Base-by-base conservation (phyloP, 1,140 invertebrate species). In the Drosophila punjabiensis region DNA sequence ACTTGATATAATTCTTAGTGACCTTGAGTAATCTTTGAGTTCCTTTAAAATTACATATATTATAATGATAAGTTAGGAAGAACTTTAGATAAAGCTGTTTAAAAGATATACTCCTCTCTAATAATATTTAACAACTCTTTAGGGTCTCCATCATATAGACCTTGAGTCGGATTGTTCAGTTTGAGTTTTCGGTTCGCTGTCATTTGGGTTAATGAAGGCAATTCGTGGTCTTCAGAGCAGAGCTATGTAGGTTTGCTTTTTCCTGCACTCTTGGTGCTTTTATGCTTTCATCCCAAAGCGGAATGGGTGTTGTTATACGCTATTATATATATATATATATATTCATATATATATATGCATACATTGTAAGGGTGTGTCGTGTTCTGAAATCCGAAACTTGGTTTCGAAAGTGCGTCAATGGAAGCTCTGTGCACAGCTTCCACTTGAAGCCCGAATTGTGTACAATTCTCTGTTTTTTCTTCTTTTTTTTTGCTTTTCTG, bases 401-500 rank as follows among this genome's bases (percentile, higher is more conserved):
- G 28, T 67, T 76, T 60, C 48, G 68, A 82, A 74, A 81, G 82
- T 85, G 82, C 81, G 76, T 80, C 81, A 83, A 76, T 84, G 73
- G 76, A 24, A 62, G 61, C 70, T 62, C 56, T 67, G 63, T 61
- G 55, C 66, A 71, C 62, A 64, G 59, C 30, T 48, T 65, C 78
- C 50, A 74, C 80, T 88, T 83, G 76, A 75, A 84, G 62, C 77
- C 32, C 43, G 33, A 73, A 73, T 73, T 74, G 68, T 74, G 24
- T 28, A 58, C 35, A 58, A 58, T 58, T 58, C 55, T 47, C 24
- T 13, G 37, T 32, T 55, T 24, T 13, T 50, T 20, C 1, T 13
- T 50, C 16, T 14, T 11, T 5, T 28, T 6, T 30, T 16, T 39
- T 30, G 16, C 1, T 65, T n/a, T 66, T 28, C 18, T 35, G n/a